These are phyloP conservation scores for Leucophenga varia DNA, from an alignment of 1,140 invertebrate genomes.

Conservation along the genomic window DNA sequence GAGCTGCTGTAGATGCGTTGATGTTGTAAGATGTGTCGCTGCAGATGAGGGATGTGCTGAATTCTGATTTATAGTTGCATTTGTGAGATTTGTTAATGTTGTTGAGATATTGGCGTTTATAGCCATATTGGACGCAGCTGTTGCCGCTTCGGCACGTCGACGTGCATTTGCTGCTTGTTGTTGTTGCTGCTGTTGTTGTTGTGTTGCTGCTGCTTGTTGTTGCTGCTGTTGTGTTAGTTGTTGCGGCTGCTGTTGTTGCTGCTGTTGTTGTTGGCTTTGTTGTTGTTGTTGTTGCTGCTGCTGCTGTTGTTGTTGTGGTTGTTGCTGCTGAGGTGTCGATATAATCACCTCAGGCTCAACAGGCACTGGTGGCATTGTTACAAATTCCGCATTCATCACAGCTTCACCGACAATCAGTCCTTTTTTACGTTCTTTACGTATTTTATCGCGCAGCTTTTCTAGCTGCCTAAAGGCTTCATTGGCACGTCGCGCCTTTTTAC, in stretches of 20 bases:
- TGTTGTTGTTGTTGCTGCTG: conserved; percentile 19
- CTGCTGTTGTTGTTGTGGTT: too few species aligned
- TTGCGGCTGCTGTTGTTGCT: conserved; percentile 10
- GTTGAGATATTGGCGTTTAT: conserved; percentile 10
- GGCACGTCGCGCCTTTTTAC: conserved; percentile 45
- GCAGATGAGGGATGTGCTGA: conserved; percentile 20
- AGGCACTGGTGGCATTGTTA: conserved; percentile 43
- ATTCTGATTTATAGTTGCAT: conserved; percentile 16
- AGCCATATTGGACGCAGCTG: conserved; percentile 15
- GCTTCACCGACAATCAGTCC: conserved; percentile 41
- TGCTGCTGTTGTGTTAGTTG: conserved; percentile 21
- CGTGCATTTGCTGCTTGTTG: too few species aligned
- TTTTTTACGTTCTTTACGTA: conserved; percentile 51
- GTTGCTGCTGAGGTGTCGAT: conserved; percentile 9
- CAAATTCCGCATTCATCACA: conserved; percentile 37
- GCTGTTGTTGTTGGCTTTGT: conserved; percentile 4
- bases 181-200: conserved; percentile 26
- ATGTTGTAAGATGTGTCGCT: conserved; percentile 14
- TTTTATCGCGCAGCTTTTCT: conserved; percentile 51
- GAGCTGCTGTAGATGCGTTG: conserved; percentile 43
- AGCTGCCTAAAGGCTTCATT: conserved; percentile 50
- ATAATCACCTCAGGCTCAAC: conserved; percentile 48
- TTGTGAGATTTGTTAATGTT: conserved; percentile 26
- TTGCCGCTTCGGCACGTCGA: conserved; percentile 19
- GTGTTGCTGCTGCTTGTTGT: conserved; percentile 5